A percentile compares a stretch with the other conserved stretches of the same genome.
phyloP scores from a whole-genome alignment of 2,888 invertebrate genomes.

The Glyphotaelius pellucidus region DNA sequence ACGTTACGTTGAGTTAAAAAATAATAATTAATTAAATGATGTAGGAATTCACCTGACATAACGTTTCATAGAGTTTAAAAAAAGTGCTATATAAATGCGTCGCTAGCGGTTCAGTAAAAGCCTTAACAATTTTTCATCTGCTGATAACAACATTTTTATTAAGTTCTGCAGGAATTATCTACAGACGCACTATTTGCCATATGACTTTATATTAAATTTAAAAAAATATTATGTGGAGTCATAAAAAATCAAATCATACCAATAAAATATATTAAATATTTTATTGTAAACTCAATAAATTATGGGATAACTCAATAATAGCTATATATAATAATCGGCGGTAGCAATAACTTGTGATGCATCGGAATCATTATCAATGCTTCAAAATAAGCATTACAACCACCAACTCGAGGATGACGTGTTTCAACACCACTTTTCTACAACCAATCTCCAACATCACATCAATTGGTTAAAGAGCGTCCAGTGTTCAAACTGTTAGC shows the following conservation, averaged over 20 bases:
- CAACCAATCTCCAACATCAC: not conserved
- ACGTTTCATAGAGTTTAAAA: not conserved
- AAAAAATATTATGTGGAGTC: not conserved
- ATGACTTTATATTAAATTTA: too few relatives aligned
- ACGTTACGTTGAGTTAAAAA: not conserved
- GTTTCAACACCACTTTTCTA: too few relatives aligned
- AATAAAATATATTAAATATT: not conserved
- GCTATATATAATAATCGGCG: too few relatives aligned
- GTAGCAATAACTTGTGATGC: not conserved
- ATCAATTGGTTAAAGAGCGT: not conserved
- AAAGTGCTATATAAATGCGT: too few relatives aligned
- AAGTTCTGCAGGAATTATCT: too few relatives aligned
- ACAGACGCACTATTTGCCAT: too few relatives aligned
- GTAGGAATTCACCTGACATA: not conserved
- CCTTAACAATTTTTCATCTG: not conserved
- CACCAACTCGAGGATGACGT: too few relatives aligned
- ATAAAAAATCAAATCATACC: too few relatives aligned
- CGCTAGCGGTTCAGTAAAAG: too few relatives aligned
- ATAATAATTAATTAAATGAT: not conserved
- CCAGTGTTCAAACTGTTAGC: not conserved
- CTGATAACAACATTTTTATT: not conserved
- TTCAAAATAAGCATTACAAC: not conserved
- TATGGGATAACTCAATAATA: too few relatives aligned
- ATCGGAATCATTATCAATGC: not conserved
- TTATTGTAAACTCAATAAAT: too few relatives aligned